Percentiles rank a stretch among this genome's conserved stretches.
These are phyloP conservation scores for Lasioglossum vierecki DNA, from an alignment of 2,888 invertebrate species.

Conservation along the genomic window DNA sequence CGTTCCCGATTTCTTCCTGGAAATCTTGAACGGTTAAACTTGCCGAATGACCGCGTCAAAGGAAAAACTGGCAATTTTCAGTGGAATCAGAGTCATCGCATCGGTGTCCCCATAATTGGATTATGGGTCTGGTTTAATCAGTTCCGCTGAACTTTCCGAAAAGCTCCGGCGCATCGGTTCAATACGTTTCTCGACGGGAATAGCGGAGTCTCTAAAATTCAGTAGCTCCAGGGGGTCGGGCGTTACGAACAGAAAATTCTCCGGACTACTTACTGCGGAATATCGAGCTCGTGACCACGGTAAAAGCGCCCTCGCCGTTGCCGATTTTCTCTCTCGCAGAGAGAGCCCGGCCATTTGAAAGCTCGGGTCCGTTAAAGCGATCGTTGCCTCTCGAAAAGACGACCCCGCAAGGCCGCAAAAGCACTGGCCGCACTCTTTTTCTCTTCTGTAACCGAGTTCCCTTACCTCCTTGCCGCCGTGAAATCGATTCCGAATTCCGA, in stretches of 20 bases:
- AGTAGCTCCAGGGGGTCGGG: neutral
- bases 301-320: conserved; percentile 29
- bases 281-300: conserved; percentile 42
- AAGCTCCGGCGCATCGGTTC: neutral
- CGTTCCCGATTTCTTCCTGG: too few species aligned
- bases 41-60: neutral
- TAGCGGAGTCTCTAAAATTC: conserved; percentile 14
- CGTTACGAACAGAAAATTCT: conserved; percentile 37
- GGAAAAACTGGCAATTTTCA: neutral
- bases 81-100: neutral
- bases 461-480: neutral
- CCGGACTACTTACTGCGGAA: conserved; percentile 37
- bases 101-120: neutral
- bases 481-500: conserved; percentile 50
- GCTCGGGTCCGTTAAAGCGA: conserved; percentile 46
- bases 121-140: neutral
- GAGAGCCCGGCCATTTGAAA: conserved; percentile 20
- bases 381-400: conserved; percentile 48
- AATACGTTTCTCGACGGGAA: neutral
- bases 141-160: neutral
- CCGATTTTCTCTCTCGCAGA: neutral
- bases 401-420: conserved; percentile 25
- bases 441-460: conserved; percentile 34
- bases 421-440: conserved; percentile 3
- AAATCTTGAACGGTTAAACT: neutral